Evolutionary conservation across 2,888 invertebrate species (phyloP).

Genomic region (Metellina segmentata): DNA sequence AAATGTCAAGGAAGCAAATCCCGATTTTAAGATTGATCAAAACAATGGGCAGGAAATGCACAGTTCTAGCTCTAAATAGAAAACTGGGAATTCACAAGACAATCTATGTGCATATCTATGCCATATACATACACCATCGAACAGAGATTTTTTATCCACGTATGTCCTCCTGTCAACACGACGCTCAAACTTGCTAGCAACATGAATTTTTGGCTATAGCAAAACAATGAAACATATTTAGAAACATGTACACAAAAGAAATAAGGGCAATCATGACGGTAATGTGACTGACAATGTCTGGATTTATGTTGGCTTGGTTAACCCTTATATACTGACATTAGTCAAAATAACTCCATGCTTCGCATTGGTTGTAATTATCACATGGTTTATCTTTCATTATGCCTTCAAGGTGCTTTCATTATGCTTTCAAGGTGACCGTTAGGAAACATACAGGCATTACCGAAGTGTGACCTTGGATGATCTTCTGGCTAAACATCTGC

Average conservation of each 20-base stretch:
- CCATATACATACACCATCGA: slow-evolving; percentile 98
- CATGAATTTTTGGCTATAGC: slow-evolving; percentile 96
- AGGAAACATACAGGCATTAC: too few species aligned
- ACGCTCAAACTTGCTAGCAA: slow-evolving; percentile 99
- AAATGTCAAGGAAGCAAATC: background rate
- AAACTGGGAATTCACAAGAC: slow-evolving; percentile 7
- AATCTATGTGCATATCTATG: slow-evolving; percentile 86
- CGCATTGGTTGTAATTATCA: too few species aligned
- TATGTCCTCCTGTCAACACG: slow-evolving; percentile 98
- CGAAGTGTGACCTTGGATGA: too few species aligned
- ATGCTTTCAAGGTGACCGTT: too few species aligned
- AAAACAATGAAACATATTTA: slow-evolving; percentile 66
- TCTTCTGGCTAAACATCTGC: too few species aligned
- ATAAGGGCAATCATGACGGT: slow-evolving; percentile 56
- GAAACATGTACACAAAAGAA: slow-evolving; percentile 3
- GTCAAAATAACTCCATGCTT: too few species aligned
- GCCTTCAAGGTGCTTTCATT: too few species aligned
- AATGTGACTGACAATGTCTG: too few species aligned
- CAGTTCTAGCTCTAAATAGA: background rate
- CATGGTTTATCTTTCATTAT: too few species aligned
- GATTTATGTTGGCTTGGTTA: too few species aligned
- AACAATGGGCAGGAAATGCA: slow-evolving; percentile 28
- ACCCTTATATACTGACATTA: too few species aligned
- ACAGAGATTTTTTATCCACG: slow-evolving; percentile 96
- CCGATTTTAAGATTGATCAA: background rate